A percentile compares a stretch with the other conserved stretches of the same genome.
Conservation (phyloP, 2,888 invertebrate genomes). For the Chaitophorus viminalis region DNA sequence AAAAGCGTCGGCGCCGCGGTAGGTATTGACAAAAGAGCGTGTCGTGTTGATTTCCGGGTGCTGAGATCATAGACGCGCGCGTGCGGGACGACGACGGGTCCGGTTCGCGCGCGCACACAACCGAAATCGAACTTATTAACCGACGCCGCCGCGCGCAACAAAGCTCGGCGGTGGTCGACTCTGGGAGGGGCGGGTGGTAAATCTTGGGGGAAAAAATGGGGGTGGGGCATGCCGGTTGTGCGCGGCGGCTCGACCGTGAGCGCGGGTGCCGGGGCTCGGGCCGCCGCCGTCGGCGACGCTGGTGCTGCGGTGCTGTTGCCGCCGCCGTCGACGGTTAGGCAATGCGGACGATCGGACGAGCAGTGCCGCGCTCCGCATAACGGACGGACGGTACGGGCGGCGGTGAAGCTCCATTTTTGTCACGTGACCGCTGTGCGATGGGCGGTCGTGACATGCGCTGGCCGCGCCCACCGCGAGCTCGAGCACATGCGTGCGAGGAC, state of each 20-base stretch:
- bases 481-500: conserved; percentile 44
- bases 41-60: conserved; percentile 30
- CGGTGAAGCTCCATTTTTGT: conserved; percentile 53
- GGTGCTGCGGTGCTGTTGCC: neutral
- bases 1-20: neutral
- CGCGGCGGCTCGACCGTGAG: neutral
- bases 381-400: conserved; percentile 15
- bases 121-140: conserved; percentile 37
- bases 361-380: neutral
- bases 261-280: conserved; percentile 1
- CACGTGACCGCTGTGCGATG: conserved; percentile 29
- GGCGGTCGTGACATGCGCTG: conserved; percentile 12
- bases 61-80: conserved; percentile 10
- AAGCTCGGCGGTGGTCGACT: neutral
- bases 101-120: neutral
- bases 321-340: neutral
- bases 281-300: neutral
- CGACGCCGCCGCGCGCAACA: neutral
- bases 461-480: neutral
- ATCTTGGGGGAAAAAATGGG: neutral
- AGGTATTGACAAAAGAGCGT: neutral
- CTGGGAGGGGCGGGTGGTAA: neutral
- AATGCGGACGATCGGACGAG: neutral
- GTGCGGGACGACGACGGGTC: neutral
- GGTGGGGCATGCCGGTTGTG: conserved; percentile 42